Conservation (phyloP, 1,140 invertebrate genomes). For the Lepidurus arcticus region DNA sequence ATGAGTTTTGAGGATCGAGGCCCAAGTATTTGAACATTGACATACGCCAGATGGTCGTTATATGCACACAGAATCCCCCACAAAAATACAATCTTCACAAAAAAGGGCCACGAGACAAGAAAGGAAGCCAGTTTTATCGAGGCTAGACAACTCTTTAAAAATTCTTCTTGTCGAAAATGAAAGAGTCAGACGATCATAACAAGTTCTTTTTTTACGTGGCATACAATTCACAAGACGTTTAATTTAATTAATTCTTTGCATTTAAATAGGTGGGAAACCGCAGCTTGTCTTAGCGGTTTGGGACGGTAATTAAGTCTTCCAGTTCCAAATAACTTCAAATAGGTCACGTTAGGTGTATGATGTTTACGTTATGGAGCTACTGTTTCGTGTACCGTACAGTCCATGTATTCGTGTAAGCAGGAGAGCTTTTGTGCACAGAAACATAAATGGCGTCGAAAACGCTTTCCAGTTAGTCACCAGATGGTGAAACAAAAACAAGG, state of each 20-base stretch:
- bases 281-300: background rate
- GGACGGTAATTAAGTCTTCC: background rate
- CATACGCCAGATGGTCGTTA: constrained; percentile 18
- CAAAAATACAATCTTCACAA: background rate
- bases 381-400: background rate
- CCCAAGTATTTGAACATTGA: background rate
- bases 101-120: background rate
- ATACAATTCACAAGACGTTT: too few relatives aligned
- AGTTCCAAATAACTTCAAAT: too few relatives aligned
- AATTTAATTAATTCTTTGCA: too few relatives aligned
- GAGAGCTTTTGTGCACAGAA: background rate
- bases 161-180: background rate
- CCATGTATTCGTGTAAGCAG: background rate
- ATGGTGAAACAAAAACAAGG: background rate
- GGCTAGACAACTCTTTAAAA: background rate
- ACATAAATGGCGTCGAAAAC: background rate
- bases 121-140: background rate
- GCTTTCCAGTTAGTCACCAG: background rate
- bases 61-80: constrained; percentile 1
- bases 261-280: too few relatives aligned
- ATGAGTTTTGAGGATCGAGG: constrained; percentile 7
- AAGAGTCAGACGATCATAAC: too few relatives aligned
- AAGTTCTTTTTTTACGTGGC: too few relatives aligned
- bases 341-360: too few relatives aligned
- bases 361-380: background rate